Conservation (phyloP, 2,888 invertebrate species). For the Agrochola circellaris region DNA sequence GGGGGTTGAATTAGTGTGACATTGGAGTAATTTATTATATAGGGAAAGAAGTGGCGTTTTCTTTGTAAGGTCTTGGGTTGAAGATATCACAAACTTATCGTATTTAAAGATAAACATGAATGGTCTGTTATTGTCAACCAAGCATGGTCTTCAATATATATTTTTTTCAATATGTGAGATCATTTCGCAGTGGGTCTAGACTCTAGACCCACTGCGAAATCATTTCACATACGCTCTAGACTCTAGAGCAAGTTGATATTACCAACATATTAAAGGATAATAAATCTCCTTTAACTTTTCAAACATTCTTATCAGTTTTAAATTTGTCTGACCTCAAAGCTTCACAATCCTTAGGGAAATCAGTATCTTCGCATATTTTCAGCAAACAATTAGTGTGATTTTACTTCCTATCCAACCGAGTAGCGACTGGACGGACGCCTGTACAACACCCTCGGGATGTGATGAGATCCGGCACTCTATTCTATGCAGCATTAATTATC, state of each 20-base stretch:
- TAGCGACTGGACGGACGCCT: conserved; percentile 2
- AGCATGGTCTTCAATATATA: neutral
- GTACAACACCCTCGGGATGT: conserved; percentile 15
- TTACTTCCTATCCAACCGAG: conserved; percentile 17
- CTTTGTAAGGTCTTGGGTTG: neutral
- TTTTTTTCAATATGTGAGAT: no score
- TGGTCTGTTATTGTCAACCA: neutral
- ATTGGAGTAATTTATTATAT: neutral
- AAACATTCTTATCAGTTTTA: conserved; percentile 16
- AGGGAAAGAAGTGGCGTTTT: neutral
- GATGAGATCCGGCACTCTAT: conserved; percentile 10
- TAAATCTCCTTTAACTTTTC: conserved; percentile 18
- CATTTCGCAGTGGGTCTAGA: neutral
- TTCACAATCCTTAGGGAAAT: conserved; percentile 29
- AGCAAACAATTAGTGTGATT: conserved; percentile 39
- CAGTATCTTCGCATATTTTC: conserved; percentile 35
- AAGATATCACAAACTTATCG: neutral
- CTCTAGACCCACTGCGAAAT: no score
- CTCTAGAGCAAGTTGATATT: no score
- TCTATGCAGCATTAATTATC: conserved; percentile 21
- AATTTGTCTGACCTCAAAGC: conserved; percentile 20
- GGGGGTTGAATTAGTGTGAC: neutral
- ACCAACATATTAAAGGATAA: no score
- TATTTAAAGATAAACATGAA: no score
- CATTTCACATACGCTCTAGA: no score